Base-by-base conservation (phyloP, 2,888 invertebrate species). In the Acleris sparsana region DNA sequence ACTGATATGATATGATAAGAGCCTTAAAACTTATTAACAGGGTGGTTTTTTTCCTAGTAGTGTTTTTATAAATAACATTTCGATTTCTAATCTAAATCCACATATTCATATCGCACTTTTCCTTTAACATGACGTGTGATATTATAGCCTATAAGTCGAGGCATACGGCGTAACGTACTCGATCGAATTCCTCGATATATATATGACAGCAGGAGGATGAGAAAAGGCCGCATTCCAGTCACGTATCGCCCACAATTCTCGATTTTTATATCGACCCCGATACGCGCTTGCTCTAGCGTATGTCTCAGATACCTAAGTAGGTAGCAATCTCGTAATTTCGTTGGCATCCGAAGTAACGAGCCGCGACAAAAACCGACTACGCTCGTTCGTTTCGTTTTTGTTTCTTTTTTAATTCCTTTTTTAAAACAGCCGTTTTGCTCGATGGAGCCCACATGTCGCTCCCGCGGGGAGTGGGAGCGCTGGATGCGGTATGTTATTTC, bases 361-460 rank as follows among this genome's bases (percentile, higher is more conserved):
- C 75, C 81, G 82, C 76, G 80, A 84, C 83, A 83, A 82, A 85
- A 83, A 85, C 82, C 73, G 73, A 70, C 75, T 73, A 75, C 78
- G 78, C 70, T 76, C 77, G 73, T 76, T 76, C 78, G 61, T 58
- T 61, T 77, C 76, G 76, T 79, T 80, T 79, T 78, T 76, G 76
- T 78, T 79, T 76, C 65, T 73, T 74, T 75, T 83, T 80, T 79
- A 77, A 79, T 83, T 80, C 79, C 78, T 62, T 57, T 66, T 66
- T 62, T 73, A 78, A 83, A 80, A 73, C 73, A 79, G 80, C 79
- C 84, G 85, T 85, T 87, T 84, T 82, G 83, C 84, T 82, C 80
- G 79, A 75, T 77, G 81, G 74, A 76, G 81, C 78, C 84, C 85
- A 86, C 84, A 86, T 87, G 85, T 86, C 81, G 83, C 61, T 53